Evolutionary conservation across 2,888 invertebrate species (phyloP), one percentile per base, ranked within the genome.

Genomic region (Drosophila testacea): DNA sequence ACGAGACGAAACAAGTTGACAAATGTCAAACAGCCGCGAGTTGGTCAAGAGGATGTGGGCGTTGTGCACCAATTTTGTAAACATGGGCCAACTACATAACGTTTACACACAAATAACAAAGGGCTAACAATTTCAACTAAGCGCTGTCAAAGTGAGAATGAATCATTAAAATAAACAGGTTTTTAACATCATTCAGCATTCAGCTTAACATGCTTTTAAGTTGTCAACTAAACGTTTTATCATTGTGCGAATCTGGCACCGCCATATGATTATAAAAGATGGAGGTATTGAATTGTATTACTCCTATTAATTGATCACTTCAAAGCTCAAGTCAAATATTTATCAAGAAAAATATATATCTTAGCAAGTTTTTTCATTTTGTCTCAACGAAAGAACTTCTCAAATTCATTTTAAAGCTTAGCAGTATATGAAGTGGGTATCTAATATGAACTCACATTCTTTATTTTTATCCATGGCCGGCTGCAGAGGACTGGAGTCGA

Each of bases 401-500:
- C 0, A 22, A 22, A 22, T 22, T 22, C 1, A 22, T 3, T 22
- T 2, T 22, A 22, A 16, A 16, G 16, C 16, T 16, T 16, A 16
- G 16, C 16, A 16, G 16, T 16, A 16, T 1, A 22, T 22, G 22
- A 0, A 22, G 22, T 22, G 32, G 32, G 32, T 32, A 38, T 38
- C 5, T 50, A 0, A 5, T 51, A 4, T 4, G n/a, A 38, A 96
- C 98, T 97, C 93, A 98, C 98, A 98, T 95, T 98, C 98, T 94
- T 98, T 98, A 93, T 98, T 98, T 93, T 97, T 97, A 93, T 98
- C 98, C 96, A 98, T 97, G 92, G 96, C 95, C 89, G 97, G 96
- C 92, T 97, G 97, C 89, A 98, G 94, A 52, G 98, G 98, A 90
- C 97, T 97, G 91, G 98, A 97, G 94, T 98, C 98, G 90, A 98